Percentiles rank a stretch among this genome's conserved stretches.
Conservation (phyloP, 2,888 invertebrate species). For the Apodemia hepburni region DNA sequence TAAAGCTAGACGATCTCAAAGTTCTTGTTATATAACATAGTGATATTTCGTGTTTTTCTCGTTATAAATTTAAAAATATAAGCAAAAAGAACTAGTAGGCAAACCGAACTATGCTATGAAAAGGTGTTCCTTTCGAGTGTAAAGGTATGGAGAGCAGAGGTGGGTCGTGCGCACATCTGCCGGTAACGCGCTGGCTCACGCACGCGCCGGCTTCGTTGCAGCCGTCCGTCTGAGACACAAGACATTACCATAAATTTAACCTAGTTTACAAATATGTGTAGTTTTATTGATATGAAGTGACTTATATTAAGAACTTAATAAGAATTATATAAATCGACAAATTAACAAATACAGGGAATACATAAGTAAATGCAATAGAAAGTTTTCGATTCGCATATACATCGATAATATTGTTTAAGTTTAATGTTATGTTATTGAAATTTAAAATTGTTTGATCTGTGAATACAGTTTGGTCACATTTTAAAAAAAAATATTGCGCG, state of each 20-base stretch:
- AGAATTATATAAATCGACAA: no score
- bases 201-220: constrained; percentile 39
- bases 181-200: constrained; percentile 39
- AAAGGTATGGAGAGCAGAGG: constrained; percentile 23
- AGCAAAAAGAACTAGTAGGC: constrained; percentile 22
- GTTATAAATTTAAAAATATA: not conserved
- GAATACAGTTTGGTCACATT: no score
- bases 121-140: constrained; percentile 28
- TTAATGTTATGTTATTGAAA: no score
- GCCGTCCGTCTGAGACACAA: constrained; percentile 32
- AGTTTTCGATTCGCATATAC: no score
- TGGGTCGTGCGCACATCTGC: constrained; percentile 61
- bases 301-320: not conserved
- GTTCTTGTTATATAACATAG: no score
- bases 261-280: constrained; percentile 7
- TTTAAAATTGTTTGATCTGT: no score
- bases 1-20: no score
- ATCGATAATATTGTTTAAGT: no score
- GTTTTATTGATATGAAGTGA: constrained; percentile 1
- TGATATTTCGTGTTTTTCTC: not conserved
- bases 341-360: no score
- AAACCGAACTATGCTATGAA: constrained; percentile 32
- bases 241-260: constrained; percentile 26
- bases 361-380: no score
- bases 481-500: no score